Evolutionary conservation across 2,888 invertebrate genomes (phyloP).

Genomic region (Pyrocoelia pectoralis): DNA sequence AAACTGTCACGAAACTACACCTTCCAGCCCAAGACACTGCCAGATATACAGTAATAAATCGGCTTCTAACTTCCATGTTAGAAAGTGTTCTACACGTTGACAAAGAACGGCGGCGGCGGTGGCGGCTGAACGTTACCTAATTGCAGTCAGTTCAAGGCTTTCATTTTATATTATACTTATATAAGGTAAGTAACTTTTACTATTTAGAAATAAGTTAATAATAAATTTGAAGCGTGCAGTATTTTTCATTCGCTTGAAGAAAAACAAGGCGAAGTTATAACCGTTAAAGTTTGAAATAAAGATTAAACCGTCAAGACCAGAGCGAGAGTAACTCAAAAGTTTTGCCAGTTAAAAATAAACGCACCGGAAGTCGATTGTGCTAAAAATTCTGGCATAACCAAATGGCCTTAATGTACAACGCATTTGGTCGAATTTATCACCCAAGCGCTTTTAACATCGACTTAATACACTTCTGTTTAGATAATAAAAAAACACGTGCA

Average conservation of each 20-base stretch:
- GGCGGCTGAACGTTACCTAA: too few relatives aligned
- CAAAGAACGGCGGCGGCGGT: background rate
- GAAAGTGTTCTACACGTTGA: slow-evolving; percentile 4
- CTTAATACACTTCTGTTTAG: slow-evolving; percentile 15
- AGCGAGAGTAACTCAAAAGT: slow-evolving; percentile 15
- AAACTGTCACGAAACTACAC: slow-evolving; percentile 23
- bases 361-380: slow-evolving; percentile 28
- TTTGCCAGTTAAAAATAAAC: slow-evolving; percentile 4
- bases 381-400: slow-evolving; percentile 14
- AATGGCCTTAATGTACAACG: slow-evolving; percentile 3
- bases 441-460: slow-evolving; percentile 18
- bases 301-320: slow-evolving; percentile 18
- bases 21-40: slow-evolving; percentile 9
- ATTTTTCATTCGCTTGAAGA: background rate
- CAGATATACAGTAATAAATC: slow-evolving; percentile 10
- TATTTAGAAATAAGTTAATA: background rate
- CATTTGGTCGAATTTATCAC: slow-evolving; percentile 23
- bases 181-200: too few relatives aligned
- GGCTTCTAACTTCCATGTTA: background rate
- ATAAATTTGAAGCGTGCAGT: too few relatives aligned
- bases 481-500: slow-evolving; percentile 15
- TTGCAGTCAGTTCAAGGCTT: too few relatives aligned
- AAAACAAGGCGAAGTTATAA: background rate
- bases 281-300: background rate
- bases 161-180: too few relatives aligned